A percentile compares a stretch with the other conserved stretches of the same genome.
These are phyloP conservation scores for Aphelocoma californica DNA, from an alignment of 2,797 vertebrate genomes.

Conservation along the genomic window DNA sequence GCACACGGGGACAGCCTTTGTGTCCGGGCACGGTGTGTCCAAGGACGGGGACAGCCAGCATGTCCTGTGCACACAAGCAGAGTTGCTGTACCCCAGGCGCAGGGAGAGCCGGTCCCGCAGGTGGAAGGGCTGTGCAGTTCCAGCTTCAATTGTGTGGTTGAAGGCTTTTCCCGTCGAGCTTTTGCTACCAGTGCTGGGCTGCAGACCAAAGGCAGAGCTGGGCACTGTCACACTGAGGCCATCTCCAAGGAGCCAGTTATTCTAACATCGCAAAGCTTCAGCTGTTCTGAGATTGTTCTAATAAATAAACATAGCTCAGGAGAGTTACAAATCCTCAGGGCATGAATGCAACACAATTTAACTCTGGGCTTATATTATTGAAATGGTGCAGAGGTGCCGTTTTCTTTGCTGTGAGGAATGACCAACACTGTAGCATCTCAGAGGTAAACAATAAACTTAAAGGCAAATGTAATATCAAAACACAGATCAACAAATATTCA, in stretches of 20 bases:
- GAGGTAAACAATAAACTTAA: background rate
- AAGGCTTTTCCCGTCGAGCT: background rate
- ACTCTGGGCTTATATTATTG: background rate
- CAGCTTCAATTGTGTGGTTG: fast-evolving
- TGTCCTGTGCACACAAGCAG: background rate
- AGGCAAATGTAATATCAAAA: background rate
- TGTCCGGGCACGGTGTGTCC: background rate
- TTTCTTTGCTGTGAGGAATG: background rate
- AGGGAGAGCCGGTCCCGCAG: background rate
- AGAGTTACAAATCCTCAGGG: background rate
- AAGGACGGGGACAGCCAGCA: background rate
- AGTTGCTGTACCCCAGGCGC: background rate
- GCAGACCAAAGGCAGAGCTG: background rate
- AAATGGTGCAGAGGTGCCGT: background rate
- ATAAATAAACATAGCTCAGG: background rate
- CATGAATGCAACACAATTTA: background rate
- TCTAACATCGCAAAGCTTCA: background rate
- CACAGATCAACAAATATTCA: background rate
- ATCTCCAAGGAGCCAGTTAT: too few species aligned
- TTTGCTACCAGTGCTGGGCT: background rate
- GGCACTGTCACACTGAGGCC: background rate
- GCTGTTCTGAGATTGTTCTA: background rate
- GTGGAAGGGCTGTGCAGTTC: background rate
- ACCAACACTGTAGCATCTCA: background rate
- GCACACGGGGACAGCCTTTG: background rate